Evolutionary conservation across 2,888 invertebrate species (phyloP).

Genomic region (Brachycybe producta): DNA sequence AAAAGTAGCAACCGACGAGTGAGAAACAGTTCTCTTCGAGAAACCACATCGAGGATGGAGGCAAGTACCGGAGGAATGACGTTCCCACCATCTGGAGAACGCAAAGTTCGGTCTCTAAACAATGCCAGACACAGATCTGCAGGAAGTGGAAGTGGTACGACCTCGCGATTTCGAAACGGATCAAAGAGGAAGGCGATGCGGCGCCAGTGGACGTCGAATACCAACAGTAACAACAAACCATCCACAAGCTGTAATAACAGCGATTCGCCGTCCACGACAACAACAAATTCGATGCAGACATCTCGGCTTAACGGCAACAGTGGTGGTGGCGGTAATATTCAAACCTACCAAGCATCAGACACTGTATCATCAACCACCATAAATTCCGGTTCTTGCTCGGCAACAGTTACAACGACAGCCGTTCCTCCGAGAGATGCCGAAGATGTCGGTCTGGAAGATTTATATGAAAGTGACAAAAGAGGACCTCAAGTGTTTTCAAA

Average conservation of each 20-base stretch:
- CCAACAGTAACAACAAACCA: not conserved
- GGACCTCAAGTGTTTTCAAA: constrained; percentile 39
- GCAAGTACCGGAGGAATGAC: not conserved
- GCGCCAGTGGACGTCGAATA: not conserved
- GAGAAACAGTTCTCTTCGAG: constrained; percentile 5
- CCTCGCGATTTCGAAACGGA: not conserved
- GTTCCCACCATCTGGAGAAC: constrained; percentile 7
- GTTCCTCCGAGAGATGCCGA: constrained; percentile 22
- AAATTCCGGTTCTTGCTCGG: too few species aligned
- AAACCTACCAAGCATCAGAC: too few species aligned
- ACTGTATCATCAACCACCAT: too few species aligned
- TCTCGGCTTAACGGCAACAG: too few species aligned
- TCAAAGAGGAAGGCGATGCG: constrained; percentile 7
- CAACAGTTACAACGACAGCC: constrained; percentile 15
- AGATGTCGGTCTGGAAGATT: constrained; percentile 4
- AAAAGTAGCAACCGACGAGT: not conserved
- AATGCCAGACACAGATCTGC: not conserved
- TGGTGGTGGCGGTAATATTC: too few species aligned
- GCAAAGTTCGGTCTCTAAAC: not conserved
- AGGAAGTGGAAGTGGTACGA: not conserved
- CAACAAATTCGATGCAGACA: constrained; percentile 2
- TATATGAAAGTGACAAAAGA: constrained; percentile 8
- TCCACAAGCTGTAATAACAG: not conserved
- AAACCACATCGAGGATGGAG: not conserved
- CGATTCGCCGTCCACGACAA: constrained; percentile 2